phyloP scores from a whole-genome alignment of 2,113 vertebrate genomes.

The Leptosomus discolor region DNA sequence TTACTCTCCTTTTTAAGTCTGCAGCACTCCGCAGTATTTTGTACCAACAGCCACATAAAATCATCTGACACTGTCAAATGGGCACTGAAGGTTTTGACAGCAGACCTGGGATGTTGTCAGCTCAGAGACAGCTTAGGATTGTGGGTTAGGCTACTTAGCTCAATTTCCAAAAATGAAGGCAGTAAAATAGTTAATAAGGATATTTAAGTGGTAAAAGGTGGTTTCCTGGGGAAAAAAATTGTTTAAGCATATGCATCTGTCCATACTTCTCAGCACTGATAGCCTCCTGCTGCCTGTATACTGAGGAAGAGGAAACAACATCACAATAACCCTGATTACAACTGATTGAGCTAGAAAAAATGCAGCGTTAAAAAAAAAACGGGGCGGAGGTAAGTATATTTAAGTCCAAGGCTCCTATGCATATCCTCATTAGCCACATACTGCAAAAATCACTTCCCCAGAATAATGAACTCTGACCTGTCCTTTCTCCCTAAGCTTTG shows the following conservation, averaged over 20 bases:
- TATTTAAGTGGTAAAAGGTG: background rate
- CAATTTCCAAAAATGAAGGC: background rate
- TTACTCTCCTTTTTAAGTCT: background rate
- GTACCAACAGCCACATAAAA: background rate
- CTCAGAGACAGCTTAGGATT: background rate
- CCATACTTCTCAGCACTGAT: background rate
- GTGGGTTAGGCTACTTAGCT: background rate
- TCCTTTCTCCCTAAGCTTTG: background rate
- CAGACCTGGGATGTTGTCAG: background rate
- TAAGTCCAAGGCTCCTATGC: background rate
- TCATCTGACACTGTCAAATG: background rate
- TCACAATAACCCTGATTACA: background rate
- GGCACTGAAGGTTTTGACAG: conserved; percentile 1
- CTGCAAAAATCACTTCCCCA: background rate
- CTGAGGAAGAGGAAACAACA: background rate
- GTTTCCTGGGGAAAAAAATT: background rate
- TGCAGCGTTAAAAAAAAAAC: background rate
- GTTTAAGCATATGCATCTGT: background rate
- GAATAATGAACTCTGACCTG: background rate
- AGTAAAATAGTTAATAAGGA: background rate
- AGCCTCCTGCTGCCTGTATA: background rate
- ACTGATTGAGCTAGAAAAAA: background rate
- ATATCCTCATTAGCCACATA: background rate
- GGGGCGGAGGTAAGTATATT: background rate
- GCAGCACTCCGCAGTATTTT: background rate